Base-by-base conservation (phyloP, 1,140 invertebrate genomes). In the Lepeophtheirus salmonis region DNA sequence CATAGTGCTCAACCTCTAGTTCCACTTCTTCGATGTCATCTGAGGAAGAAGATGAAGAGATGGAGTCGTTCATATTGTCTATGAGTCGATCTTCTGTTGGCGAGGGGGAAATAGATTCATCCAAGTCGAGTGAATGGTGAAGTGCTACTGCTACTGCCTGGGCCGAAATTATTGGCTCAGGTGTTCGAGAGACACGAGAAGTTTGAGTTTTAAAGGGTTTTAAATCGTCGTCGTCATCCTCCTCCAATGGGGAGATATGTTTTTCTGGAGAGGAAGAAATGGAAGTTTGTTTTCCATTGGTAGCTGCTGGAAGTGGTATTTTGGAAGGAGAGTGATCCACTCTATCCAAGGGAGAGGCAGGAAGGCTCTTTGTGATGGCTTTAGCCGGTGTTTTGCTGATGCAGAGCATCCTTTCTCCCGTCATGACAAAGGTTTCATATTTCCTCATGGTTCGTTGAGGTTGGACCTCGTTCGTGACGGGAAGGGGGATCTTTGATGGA, bases 401-500 rank as follows among this genome's bases (percentile, higher is more conserved):
- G 72, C 91, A 92, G 56, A 95, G 76, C 71, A 94, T 92, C 63
- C 90, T 75, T 68, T 94, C 89, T 10, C 89, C 89, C n/a, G 89
- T 94, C 89, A 95, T 94, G 79, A 92, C 87, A 74, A 88, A 94
- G 18, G 88, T 86, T 72, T 94, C 89, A 72, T 86, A 91, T 16
- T 68, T 68, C 6, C 71, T 72, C 30, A 63, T 64, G 56, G 63
- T 60, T 22, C 63, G 61, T 25, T 56, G 56, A 30, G 30, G 58
- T 17, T 17, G 57, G 52, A 25, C 57, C 51, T 16, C 63, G 54
- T 16, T 61, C 57, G 41, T 63, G 61, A 17, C 51, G 51, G 3
- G 61, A 49, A 14, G 58, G 50, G 21, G 60, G 63, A 24, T 60
- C 57, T 20, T 50, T 50, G 4, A 52, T 50, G 54, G 57, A 56